phyloP scores from a whole-genome alignment of 1,140 invertebrate species.

The Drosophila triauraria region DNA sequence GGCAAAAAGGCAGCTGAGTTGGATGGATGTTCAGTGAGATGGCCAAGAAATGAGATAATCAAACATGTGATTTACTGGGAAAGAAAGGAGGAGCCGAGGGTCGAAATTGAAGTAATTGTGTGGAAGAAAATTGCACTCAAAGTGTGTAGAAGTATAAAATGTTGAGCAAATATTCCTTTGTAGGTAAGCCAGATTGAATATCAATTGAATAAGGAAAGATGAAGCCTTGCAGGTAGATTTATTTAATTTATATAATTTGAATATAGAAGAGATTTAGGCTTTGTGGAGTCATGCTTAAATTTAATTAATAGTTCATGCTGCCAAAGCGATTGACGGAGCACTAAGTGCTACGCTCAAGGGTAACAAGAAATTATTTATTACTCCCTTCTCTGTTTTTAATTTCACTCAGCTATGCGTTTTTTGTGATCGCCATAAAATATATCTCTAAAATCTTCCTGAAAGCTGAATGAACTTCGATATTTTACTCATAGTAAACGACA shows the following conservation, averaged over 20 bases:
- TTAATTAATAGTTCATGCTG: too few relatives aligned
- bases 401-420: not conserved
- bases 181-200: conserved; percentile 10
- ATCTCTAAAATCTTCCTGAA: not conserved
- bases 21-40: conserved; percentile 10
- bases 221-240: not conserved
- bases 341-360: too few relatives aligned
- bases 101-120: conserved; percentile 49
- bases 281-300: too few relatives aligned
- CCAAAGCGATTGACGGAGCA: too few relatives aligned
- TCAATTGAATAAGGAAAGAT: conserved; percentile 1
- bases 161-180: conserved; percentile 17
- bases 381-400: not conserved
- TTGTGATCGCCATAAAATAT: not conserved
- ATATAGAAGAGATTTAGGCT: not conserved
- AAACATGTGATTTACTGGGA: conserved; percentile 44
- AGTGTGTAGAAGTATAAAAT: conserved; percentile 7
- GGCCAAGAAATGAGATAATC: conserved; percentile 67
- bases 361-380: not conserved
- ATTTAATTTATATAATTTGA: not conserved
- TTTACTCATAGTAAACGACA: too few relatives aligned
- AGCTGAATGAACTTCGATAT: too few relatives aligned
- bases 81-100: not conserved
- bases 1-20: too few relatives aligned
- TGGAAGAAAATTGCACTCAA: conserved; percentile 33